Evolutionary conservation across 1,140 invertebrate genomes (phyloP).

Genomic region (Bombus breviceps): DNA sequence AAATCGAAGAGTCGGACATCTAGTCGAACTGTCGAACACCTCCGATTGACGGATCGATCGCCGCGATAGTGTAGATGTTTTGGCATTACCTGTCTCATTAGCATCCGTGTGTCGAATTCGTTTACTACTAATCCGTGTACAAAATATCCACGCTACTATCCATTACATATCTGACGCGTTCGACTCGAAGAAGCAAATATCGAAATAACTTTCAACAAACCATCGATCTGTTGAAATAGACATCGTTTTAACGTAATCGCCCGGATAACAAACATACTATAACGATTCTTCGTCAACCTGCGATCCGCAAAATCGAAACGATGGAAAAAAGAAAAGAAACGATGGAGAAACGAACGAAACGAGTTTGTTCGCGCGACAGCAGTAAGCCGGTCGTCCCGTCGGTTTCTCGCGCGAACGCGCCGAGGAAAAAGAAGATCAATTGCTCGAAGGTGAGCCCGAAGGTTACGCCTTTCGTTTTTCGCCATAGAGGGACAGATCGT

Average conservation of each 20-base stretch:
- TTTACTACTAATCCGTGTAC: conserved; percentile 2
- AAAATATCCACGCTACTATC: not conserved
- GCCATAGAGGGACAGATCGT: conserved; percentile 66
- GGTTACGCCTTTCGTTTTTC: conserved; percentile 72
- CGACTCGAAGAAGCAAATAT: not conserved
- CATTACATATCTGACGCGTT: not conserved
- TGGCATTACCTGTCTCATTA: conserved; percentile 67
- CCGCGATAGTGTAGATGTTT: conserved; percentile 57
- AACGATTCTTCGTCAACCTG: not conserved
- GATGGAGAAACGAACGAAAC: conserved; percentile 13
- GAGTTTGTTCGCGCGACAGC: conserved; percentile 35
- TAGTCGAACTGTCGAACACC: conserved; percentile 55
- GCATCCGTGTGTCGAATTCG: conserved; percentile 36
- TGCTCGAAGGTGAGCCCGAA: conserved; percentile 64
- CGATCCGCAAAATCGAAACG: no score
- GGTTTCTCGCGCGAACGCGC: conserved; percentile 25
- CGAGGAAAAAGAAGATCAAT: conserved; percentile 62
- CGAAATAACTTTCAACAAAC: not conserved
- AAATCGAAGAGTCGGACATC: conserved; percentile 32
- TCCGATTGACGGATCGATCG: conserved; percentile 61
- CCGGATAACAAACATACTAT: not conserved
- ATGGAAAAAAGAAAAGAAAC: not conserved
- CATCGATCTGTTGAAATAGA: no score
- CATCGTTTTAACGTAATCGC: not conserved
- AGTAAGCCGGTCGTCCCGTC: conserved; percentile 32